Conservation (phyloP, 2,797 vertebrate species). For the Leptatherina wallacei region DNA sequence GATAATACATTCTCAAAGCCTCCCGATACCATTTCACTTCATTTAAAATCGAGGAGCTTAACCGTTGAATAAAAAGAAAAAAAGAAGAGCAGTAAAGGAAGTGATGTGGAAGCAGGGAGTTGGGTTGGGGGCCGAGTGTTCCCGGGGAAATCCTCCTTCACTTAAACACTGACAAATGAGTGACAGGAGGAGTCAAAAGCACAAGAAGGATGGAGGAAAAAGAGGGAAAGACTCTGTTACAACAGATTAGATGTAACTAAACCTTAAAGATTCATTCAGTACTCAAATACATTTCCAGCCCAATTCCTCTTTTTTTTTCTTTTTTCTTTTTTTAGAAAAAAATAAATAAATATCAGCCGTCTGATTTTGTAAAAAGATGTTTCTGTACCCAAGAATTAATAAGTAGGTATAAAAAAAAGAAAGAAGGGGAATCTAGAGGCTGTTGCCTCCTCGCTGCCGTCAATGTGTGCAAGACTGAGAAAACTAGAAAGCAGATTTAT, state of each 20-base stretch:
- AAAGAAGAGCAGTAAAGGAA: background rate
- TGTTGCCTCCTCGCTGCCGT: background rate
- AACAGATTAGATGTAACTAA: background rate
- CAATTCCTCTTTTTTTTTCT: background rate
- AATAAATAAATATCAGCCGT: background rate
- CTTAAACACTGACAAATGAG: slow-evolving; percentile 1
- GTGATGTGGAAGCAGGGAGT: background rate
- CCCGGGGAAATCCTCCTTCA: slow-evolving; percentile 12
- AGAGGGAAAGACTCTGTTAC: background rate
- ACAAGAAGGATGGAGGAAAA: background rate
- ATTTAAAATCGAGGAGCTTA: background rate
- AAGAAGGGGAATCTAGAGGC: too few relatives aligned
- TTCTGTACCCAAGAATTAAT: background rate
- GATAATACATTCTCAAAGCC: slow-evolving; percentile 30
- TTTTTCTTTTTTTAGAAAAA: background rate
- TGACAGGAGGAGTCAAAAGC: background rate
- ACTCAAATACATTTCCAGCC: background rate
- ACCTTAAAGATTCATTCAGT: background rate
- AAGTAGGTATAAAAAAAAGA: background rate
- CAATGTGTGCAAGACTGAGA: background rate
- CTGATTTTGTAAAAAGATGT: background rate
- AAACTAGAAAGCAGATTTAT: too few relatives aligned
- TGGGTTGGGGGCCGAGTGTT: too few relatives aligned
- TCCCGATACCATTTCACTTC: slow-evolving; percentile 13
- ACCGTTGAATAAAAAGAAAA: too few relatives aligned